These are phyloP conservation scores for Corythornis vintsioides DNA, from an alignment of 2,113 vertebrate genomes.

Conservation along the genomic window DNA sequence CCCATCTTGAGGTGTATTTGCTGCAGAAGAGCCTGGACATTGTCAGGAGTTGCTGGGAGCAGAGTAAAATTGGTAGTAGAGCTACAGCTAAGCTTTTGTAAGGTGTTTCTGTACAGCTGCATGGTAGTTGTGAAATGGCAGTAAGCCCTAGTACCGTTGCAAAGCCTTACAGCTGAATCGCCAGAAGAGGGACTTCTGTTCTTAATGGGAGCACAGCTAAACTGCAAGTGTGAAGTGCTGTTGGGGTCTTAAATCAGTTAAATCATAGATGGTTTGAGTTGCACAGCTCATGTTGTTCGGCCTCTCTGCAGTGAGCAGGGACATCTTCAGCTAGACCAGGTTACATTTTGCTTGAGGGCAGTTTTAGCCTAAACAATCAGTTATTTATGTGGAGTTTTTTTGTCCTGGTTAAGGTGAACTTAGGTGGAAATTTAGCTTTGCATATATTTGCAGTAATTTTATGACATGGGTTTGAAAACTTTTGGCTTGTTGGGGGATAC, in stretches of 20 bases:
- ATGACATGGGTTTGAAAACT: fast-evolving
- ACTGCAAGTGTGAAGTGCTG: neutral
- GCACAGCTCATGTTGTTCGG: neutral
- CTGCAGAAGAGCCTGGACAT: fast-evolving
- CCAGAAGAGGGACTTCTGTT: neutral
- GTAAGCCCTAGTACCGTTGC: too few species aligned
- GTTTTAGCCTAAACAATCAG: neutral
- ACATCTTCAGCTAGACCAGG: neutral
- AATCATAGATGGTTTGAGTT: too few species aligned
- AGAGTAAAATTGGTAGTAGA: too few species aligned
- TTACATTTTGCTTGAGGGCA: neutral
- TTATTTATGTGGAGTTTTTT: neutral
- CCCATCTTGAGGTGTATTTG: fast-evolving
- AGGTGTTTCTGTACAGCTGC: neutral
- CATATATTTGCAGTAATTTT: neutral
- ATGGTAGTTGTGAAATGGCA: neutral
- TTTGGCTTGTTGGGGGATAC: neutral
- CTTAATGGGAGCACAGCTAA: neutral
- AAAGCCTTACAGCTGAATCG: neutral
- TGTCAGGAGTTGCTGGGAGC: neutral
- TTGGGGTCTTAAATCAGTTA: neutral
- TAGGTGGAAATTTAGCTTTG: neutral
- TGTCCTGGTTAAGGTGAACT: neutral
- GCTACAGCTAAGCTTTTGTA: neutral
- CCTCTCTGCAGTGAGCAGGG: neutral